Evolutionary conservation across 1,140 invertebrate genomes (phyloP).

Genomic region (Periplaneta americana): DNA sequence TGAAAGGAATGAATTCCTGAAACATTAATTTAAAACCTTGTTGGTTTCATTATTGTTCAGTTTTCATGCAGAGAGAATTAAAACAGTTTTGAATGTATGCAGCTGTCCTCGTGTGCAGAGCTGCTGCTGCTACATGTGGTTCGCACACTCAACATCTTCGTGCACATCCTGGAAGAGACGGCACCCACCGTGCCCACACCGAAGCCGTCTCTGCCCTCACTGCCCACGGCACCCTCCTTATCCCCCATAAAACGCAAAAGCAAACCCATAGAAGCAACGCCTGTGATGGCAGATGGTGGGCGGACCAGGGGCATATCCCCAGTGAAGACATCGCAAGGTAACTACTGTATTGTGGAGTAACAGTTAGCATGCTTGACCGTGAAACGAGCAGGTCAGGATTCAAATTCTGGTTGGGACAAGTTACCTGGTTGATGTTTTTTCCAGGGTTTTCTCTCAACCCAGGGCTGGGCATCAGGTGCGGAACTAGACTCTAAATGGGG

Average conservation of each 20-base stretch:
- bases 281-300: neutral
- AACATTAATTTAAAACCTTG: neutral
- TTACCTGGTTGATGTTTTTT: too few relatives aligned
- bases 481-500: too few relatives aligned
- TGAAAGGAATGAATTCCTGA: neutral
- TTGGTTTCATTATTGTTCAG: neutral
- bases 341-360: too few relatives aligned
- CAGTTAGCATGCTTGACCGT: too few relatives aligned
- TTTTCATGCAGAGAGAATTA: too few relatives aligned
- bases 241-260: constrained; percentile 44
- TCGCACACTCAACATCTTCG: constrained; percentile 66
- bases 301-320: constrained; percentile 19
- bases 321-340: constrained; percentile 13
- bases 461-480: too few relatives aligned
- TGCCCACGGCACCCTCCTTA: constrained; percentile 44
- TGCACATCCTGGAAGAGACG: constrained; percentile 70
- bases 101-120: constrained; percentile 46
- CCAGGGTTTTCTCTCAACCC: too few relatives aligned
- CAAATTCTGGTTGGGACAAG: too few relatives aligned
- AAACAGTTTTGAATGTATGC: too few relatives aligned
- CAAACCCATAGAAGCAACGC: constrained; percentile 17
- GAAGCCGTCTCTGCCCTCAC: constrained; percentile 50
- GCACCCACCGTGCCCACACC: constrained; percentile 35
- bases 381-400: too few relatives aligned
- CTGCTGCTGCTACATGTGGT: constrained; percentile 59